These are phyloP conservation scores for Dipus sagitta DNA, from an alignment of 2,797 vertebrate genomes.

Conservation along the genomic window DNA sequence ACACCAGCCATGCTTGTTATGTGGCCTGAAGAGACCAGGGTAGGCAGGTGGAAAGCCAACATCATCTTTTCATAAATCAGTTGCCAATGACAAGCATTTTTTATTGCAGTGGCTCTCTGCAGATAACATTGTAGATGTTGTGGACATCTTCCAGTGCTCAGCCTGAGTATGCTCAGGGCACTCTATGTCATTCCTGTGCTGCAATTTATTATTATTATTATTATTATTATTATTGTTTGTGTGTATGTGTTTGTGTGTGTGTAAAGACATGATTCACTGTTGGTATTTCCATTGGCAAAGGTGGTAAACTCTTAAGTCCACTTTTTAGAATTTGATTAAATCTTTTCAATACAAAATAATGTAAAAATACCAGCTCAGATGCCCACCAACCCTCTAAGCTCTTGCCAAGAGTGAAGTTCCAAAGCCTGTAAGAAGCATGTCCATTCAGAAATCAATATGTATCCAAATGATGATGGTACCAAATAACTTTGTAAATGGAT, in stretches of 20 bases:
- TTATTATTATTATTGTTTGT: too few relatives aligned
- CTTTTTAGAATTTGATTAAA: slow-evolving; percentile 69
- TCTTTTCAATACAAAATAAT: not conserved
- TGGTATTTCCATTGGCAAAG: slow-evolving; percentile 18
- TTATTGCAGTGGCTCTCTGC: not conserved
- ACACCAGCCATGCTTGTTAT: slow-evolving; percentile 64
- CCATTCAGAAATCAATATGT: too few relatives aligned
- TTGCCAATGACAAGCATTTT: slow-evolving; percentile 70
- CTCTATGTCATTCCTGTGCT: not conserved
- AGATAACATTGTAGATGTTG: slow-evolving; percentile 61
- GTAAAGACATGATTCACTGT: slow-evolving; percentile 5
- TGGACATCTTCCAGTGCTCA: slow-evolving; percentile 18
- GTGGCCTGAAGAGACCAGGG: slow-evolving; percentile 35
- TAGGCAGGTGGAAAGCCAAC: slow-evolving; percentile 68
- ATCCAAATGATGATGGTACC: not conserved
- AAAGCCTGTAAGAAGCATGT: not conserved
- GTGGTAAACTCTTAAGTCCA: slow-evolving; percentile 50
- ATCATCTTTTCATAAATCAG: slow-evolving; percentile 73
- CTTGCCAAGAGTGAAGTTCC: not conserved
- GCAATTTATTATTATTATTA: too few relatives aligned
- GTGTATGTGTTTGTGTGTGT: too few relatives aligned
- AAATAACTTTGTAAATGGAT: not conserved
- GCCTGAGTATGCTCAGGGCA: not conserved
- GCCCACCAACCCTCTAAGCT: not conserved
- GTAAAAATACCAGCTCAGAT: not conserved